phyloP scores from a whole-genome alignment of 2,797 vertebrate species.

The Hydrocynus forskahlii region DNA sequence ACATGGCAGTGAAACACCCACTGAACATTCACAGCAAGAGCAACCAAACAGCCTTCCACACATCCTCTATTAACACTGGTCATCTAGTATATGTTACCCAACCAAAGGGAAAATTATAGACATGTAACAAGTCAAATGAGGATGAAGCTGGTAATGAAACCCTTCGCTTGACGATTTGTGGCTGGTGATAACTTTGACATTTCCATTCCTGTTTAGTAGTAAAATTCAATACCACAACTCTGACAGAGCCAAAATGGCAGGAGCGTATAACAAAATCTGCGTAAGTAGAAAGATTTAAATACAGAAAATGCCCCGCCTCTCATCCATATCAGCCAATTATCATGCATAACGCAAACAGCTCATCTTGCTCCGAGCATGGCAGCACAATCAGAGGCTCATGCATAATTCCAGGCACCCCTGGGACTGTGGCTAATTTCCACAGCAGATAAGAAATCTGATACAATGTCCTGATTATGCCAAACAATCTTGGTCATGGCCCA shows the following conservation, averaged over 20 bases:
- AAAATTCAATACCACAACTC: neutral
- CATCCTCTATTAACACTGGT: neutral
- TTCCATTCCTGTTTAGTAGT: neutral
- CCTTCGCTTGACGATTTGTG: neutral
- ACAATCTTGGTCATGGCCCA: slow-evolving; percentile 15
- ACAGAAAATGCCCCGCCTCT: slow-evolving; percentile 9
- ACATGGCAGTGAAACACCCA: slow-evolving; percentile 2
- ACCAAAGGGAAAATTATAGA: neutral
- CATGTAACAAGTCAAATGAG: neutral
- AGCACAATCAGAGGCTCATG: slow-evolving; percentile 38
- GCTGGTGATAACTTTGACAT: neutral
- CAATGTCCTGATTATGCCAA: slow-evolving; percentile 26
- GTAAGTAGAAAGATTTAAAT: neutral
- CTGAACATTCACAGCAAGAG: neutral
- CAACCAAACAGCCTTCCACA: slow-evolving; percentile 8
- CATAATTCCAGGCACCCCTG: slow-evolving; percentile 36
- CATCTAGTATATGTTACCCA: slow-evolving; percentile 6
- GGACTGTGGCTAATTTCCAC: slow-evolving; percentile 28
- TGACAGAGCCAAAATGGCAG: neutral
- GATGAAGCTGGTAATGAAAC: neutral
- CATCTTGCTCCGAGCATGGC: slow-evolving; percentile 25
- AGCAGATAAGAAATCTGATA: slow-evolving; percentile 24
- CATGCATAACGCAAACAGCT: slow-evolving; percentile 37
- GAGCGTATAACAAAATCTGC: neutral
- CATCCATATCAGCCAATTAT: slow-evolving; percentile 40